Evolutionary conservation across 2,113 vertebrate species (phyloP), one percentile per base, ranked within the genome.

Genomic region (Zapus hudsonius): DNA sequence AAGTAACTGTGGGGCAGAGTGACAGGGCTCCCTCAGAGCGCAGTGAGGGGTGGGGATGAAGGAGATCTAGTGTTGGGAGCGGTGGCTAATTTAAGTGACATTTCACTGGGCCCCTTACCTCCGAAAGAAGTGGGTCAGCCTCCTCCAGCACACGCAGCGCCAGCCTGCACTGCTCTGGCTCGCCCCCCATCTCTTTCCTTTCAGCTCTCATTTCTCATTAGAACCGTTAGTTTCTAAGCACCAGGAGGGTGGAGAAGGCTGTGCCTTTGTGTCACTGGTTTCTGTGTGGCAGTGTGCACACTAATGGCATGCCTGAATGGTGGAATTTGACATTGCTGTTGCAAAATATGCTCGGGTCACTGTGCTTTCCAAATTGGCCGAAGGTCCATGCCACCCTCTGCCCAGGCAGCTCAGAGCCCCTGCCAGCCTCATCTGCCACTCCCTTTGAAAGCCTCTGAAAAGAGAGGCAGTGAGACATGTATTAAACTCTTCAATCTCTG

Each of bases 401-500:
- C 82, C 67, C 84, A 27, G 93, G 82, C 38, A 6, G 40, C 81
- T 69, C 7, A 2, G 81, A 76, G 86, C 42, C 83, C 93, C 75
- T 38, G 67, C 92, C 87, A 61, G 78, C 69, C 22, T 12, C n/a
- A 38, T 63, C 95, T 67, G 86, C 75, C 5, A 59, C 52, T 92
- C 84, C 78, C 83, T 79, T 91, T 85, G 61, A 47, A 93, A 57
- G 75, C 75, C 87, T 91, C 82, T 1, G 29, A 55, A 84, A 59
- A 93, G 79, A 69, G 92, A 93, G 74, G 89, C 93, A 92, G 89
- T 4, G 0, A 91, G 89, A 93, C 40, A 40, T 70, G 86, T 88
- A 96, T 92, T 94, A 94, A 96, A 96, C 91, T 66, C 93, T 72
- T 95, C 95, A 86, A 87, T 93, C 91, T 94, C 94, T 93, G 61